Evolutionary conservation across 2,113 vertebrate species (phyloP).

Genomic region (Mobula birostris): DNA sequence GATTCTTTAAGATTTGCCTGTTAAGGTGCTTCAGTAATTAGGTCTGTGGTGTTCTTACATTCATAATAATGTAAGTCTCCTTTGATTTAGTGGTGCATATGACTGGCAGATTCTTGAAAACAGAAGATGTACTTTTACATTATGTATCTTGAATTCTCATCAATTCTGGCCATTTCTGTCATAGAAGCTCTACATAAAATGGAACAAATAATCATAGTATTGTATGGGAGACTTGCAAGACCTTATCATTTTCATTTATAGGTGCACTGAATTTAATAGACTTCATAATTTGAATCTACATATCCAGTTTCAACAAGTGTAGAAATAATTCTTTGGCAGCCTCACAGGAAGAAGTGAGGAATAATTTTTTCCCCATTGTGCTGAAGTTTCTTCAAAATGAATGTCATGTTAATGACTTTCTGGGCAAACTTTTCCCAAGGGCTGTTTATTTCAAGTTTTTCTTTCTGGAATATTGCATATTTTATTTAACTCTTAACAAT

Average conservation of each 20-base stretch:
- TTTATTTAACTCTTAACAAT: not conserved
- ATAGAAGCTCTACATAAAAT: not conserved
- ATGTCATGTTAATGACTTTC: not conserved
- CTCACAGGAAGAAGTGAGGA: not conserved
- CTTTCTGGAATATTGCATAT: not conserved
- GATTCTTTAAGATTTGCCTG: not conserved
- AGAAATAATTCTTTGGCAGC: not conserved
- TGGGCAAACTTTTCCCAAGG: not conserved
- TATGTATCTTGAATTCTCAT: not conserved
- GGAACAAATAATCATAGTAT: not conserved
- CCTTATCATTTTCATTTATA: not conserved
- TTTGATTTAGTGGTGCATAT: not conserved
- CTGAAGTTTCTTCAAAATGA: not conserved
- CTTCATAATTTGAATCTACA: not conserved
- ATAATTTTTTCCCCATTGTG: not conserved
- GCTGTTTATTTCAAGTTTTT: not conserved
- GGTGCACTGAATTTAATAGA: not conserved
- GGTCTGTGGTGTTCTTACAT: not conserved
- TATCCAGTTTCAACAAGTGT: not conserved
- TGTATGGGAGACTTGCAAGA: not conserved
- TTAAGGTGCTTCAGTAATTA: not conserved
- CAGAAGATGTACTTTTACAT: not conserved
- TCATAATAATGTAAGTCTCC: not conserved
- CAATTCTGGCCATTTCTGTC: not conserved
- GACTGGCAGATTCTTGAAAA: not conserved